These are phyloP conservation scores for Crenichthys baileyi DNA, from an alignment of 2,797 vertebrate species.

Conservation along the genomic window DNA sequence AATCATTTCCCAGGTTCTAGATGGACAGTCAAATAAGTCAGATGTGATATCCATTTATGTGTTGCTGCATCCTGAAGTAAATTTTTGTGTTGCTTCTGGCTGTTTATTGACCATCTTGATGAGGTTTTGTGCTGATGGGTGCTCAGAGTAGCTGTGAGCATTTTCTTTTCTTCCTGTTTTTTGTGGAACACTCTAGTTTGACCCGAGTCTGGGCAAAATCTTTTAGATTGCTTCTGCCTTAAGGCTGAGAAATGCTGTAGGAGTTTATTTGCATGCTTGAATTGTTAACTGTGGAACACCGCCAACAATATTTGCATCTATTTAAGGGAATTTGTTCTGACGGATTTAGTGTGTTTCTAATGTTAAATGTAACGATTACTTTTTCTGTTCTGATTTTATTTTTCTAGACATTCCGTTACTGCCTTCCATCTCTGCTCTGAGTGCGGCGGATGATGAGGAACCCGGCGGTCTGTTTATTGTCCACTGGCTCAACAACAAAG, in stretches of 20 bases:
- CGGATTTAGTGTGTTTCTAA: slow-evolving; percentile 11
- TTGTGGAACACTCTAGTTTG: slow-evolving; percentile 38
- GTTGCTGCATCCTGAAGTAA: slow-evolving; percentile 5
- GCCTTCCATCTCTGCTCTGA: slow-evolving; percentile 94
- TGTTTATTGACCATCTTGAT: slow-evolving; percentile 44
- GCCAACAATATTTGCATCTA: slow-evolving; percentile 15
- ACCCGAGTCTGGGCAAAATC: slow-evolving; percentile 35
- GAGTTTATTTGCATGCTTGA: slow-evolving; percentile 44
- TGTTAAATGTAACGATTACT: neutral
- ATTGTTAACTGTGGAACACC: slow-evolving; percentile 29
- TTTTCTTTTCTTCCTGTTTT: slow-evolving; percentile 38
- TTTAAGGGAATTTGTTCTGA: slow-evolving; percentile 20
- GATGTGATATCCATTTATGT: slow-evolving; percentile 14
- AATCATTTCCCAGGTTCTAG: neutral
- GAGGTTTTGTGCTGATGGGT: slow-evolving; percentile 24
- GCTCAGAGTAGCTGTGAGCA: slow-evolving; percentile 20
- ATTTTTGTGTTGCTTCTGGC: slow-evolving; percentile 26
- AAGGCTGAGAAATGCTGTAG: slow-evolving; percentile 32
- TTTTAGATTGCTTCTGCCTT: slow-evolving; percentile 32
- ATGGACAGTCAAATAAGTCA: slow-evolving; percentile 17
- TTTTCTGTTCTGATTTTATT: slow-evolving; percentile 17
- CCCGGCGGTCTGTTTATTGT: slow-evolving; percentile 93
- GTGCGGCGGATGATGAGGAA: slow-evolving; percentile 86
- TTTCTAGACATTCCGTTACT: slow-evolving; percentile 94
- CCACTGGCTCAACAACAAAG: slow-evolving; percentile 99